phyloP scores from a whole-genome alignment of 2,797 vertebrate species.

The Nannoperca australis region DNA sequence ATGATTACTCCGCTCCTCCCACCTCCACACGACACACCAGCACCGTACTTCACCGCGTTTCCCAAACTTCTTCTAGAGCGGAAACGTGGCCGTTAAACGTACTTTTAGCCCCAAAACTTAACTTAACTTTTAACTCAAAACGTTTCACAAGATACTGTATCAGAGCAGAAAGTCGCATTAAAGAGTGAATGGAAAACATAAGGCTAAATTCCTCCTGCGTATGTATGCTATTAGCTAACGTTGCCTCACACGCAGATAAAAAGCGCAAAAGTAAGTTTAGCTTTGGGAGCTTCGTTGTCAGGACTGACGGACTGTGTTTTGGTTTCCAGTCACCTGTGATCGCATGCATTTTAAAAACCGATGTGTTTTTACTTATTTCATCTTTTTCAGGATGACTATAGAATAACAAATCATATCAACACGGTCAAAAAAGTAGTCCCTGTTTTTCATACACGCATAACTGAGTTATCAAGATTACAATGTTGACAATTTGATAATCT shows the following conservation, averaged over 20 bases:
- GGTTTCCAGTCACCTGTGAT: neutral
- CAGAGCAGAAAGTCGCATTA: too few species aligned
- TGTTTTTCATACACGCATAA: neutral
- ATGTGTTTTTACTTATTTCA: neutral
- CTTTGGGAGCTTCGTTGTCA: neutral
- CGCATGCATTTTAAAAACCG: neutral
- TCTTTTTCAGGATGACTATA: neutral
- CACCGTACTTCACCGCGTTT: neutral
- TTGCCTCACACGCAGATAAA: neutral
- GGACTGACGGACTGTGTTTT: neutral
- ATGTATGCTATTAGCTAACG: neutral
- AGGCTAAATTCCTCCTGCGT: neutral
- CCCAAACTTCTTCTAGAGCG: neutral
- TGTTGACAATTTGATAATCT: neutral
- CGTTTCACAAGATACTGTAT: neutral
- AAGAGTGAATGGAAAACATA: neutral
- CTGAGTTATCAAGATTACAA: neutral
- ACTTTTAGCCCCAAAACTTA: neutral
- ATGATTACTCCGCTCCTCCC: conserved; percentile 31
- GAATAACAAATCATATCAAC: too few species aligned
- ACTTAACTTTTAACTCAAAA: neutral
- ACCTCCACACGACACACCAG: conserved; percentile 42
- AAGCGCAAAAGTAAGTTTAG: too few species aligned
- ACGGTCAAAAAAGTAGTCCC: too few species aligned
- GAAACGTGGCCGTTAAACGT: neutral